A percentile compares a stretch with the other conserved stretches of the same genome.
Conservation (phyloP, 1,140 invertebrate genomes). For the roundworm (Caenorhabditis elegans) region DNA sequence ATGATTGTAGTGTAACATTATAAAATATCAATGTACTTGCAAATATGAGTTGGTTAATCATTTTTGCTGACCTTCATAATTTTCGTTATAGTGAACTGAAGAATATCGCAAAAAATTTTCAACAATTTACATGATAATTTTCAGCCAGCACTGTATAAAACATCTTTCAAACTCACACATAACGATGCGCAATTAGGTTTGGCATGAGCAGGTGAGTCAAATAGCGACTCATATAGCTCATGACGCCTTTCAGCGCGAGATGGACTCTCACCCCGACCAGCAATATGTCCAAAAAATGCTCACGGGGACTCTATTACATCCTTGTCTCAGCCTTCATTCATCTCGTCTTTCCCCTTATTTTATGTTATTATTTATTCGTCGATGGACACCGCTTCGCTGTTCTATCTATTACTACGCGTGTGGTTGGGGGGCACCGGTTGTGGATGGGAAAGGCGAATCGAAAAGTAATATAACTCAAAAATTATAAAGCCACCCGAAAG, state of each 20-base stretch:
- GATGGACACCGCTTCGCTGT: conserved; percentile 12
- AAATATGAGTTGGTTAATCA: too few species aligned
- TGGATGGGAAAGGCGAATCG: background rate
- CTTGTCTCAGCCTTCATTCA: conserved; percentile 18
- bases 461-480: too few species aligned
- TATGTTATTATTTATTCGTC: conserved; percentile 34
- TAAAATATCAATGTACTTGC: too few species aligned
- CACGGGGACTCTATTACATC: conserved; percentile 26
- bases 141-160: too few species aligned
- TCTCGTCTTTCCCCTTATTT: conserved; percentile 24
- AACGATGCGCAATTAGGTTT: background rate
- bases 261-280: background rate
- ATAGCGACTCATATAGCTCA: conserved; percentile 10
- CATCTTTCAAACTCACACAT: conserved; percentile 3
- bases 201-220: conserved; percentile 1
- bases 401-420: background rate
- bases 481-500: too few species aligned
- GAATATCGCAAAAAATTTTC: too few species aligned
- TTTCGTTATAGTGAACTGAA: too few species aligned
- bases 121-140: too few species aligned
- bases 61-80: too few species aligned
- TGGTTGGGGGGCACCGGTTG: background rate
- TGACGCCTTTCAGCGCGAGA: background rate
- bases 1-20: too few species aligned
- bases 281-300: conserved; percentile 28